Conservation (phyloP, 2,113 vertebrate species). For the Mesocricetus auratus region DNA sequence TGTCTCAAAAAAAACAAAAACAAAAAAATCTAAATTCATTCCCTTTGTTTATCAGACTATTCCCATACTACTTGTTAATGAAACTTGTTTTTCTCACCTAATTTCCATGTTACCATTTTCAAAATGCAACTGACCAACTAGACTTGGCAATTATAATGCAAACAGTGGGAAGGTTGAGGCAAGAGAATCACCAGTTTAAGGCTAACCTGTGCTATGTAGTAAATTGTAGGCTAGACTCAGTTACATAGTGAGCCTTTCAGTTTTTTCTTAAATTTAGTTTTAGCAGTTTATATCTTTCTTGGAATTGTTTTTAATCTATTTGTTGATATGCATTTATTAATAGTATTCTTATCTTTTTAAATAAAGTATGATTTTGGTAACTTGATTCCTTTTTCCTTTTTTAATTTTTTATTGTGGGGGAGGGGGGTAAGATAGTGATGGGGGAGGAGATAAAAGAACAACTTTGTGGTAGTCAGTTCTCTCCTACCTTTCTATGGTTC, state of each 20-base stretch:
- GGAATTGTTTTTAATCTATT: slow-evolving; percentile 7
- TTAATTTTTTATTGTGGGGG: neutral
- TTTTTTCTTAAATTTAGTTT: neutral
- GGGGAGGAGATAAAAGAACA: neutral
- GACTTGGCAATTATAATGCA: neutral
- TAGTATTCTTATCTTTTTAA: neutral
- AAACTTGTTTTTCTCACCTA: neutral
- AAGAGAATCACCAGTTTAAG: neutral
- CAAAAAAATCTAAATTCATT: no score
- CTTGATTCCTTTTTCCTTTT: neutral
- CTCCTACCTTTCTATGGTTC: neutral
- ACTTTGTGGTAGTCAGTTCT: neutral
- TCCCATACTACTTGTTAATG: neutral
- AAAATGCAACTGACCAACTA: slow-evolving; percentile 18
- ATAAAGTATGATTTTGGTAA: neutral
- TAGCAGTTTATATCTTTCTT: slow-evolving; percentile 39
- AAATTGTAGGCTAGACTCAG: neutral
- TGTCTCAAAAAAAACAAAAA: no score
- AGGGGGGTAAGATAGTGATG: neutral
- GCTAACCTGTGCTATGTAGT: neutral
- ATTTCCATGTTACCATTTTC: neutral
- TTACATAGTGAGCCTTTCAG: neutral
- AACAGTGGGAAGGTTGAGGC: neutral
- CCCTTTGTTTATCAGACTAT: neutral
- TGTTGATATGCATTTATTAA: slow-evolving; percentile 16